Conservation (phyloP, 2,797 vertebrate species). For the Pseudotriccus pelzelni region DNA sequence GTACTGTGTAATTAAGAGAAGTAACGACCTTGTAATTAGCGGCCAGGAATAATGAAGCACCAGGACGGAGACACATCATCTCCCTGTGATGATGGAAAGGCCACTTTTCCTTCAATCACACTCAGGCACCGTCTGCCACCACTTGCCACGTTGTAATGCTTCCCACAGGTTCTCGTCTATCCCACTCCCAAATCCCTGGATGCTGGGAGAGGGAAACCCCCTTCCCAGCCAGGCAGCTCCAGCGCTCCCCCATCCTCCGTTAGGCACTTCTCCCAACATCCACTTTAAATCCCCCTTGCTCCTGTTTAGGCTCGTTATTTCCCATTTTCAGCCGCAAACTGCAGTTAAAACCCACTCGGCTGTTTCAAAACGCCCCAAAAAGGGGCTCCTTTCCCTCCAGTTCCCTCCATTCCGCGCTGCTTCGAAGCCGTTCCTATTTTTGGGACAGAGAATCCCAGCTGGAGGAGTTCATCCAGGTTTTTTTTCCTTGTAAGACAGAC, state of each 20-base stretch:
- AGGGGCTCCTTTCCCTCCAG: too few species aligned
- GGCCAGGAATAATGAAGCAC: neutral
- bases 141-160: neutral
- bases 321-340: neutral
- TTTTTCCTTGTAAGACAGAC: neutral
- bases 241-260: neutral
- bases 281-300: neutral
- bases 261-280: neutral
- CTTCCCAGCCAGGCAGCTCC: neutral
- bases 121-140: neutral
- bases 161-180: neutral
- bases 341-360: neutral
- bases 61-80: neutral
- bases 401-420: neutral
- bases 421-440: neutral
- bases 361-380: fast-evolving
- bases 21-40: neutral
- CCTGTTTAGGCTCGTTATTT: neutral
- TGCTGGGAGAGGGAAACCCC: neutral
- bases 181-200: neutral
- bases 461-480: neutral
- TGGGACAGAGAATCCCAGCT: neutral
- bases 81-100: neutral
- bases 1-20: neutral
- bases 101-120: neutral